Evolutionary conservation across 2,797 vertebrate species (phyloP).

Genomic region (Hemitrygon akajei): DNA sequence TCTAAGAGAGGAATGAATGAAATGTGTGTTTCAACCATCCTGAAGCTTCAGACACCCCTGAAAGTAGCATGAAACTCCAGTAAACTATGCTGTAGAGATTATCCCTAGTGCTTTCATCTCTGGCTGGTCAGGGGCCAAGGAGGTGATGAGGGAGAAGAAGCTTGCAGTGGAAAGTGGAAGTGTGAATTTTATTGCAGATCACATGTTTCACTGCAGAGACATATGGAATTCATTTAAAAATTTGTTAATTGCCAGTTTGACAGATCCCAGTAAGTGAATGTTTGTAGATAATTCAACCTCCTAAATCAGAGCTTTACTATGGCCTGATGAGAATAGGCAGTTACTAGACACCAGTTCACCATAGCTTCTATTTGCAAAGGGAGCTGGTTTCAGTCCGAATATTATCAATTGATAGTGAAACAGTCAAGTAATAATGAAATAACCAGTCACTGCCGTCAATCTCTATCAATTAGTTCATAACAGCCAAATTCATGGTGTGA

Average conservation of each 20-base stretch:
- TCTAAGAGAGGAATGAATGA: neutral
- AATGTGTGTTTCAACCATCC: neutral
- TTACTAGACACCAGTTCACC: neutral
- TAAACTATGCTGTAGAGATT: neutral
- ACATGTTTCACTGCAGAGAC: neutral
- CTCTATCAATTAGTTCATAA: neutral
- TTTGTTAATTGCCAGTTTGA: neutral
- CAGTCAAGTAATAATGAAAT: neutral
- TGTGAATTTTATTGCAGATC: constrained; percentile 1
- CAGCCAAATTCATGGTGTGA: no score
- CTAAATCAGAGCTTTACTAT: neutral
- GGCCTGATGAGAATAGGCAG: neutral
- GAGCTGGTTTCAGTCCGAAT: neutral
- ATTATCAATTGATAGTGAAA: neutral
- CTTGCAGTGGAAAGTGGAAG: neutral
- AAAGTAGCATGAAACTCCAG: neutral
- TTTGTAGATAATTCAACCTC: neutral
- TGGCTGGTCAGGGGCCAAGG: neutral
- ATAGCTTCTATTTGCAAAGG: neutral
- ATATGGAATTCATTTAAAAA: neutral
- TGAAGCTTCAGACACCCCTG: neutral
- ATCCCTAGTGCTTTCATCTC: neutral
- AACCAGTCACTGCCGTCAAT: neutral
- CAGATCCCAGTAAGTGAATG: neutral
- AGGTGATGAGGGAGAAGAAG: neutral